phyloP scores from a whole-genome alignment of 2,797 vertebrate species.

The Gallirallus australis region DNA sequence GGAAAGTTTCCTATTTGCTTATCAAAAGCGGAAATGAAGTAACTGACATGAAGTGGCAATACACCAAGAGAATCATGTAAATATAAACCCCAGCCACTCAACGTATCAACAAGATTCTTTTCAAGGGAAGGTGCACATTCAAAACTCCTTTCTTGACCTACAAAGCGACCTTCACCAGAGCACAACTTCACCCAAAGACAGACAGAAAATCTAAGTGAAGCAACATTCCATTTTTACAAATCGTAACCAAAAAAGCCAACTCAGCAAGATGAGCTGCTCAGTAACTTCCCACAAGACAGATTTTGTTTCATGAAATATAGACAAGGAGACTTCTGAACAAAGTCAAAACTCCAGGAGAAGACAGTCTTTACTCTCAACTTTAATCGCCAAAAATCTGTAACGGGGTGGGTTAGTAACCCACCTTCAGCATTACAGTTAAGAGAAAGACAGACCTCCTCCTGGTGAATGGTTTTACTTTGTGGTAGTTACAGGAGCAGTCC shows the following conservation, averaged over 20 bases:
- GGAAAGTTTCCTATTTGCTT: background rate
- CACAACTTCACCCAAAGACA: background rate
- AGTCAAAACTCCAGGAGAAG: background rate
- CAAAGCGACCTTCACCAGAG: background rate
- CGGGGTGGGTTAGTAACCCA: background rate
- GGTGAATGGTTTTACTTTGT: background rate
- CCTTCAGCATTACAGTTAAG: background rate
- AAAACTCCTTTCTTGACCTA: background rate
- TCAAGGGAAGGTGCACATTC: background rate
- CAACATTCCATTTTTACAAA: background rate
- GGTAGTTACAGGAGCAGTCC: background rate
- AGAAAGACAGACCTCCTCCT: background rate
- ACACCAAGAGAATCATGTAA: background rate
- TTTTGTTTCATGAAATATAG: background rate
- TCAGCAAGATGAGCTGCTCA: background rate
- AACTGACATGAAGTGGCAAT: background rate
- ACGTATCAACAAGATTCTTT: background rate
- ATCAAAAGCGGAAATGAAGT: background rate
- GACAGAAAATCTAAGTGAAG: background rate
- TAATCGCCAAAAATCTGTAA: background rate
- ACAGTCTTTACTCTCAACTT: background rate
- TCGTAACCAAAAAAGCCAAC: background rate
- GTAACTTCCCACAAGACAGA: background rate
- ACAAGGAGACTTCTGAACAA: background rate
- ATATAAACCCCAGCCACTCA: background rate